Conservation (phyloP, 30 jellyfish, hydroid and myxozoan species). For the Hydractinia echinata region DNA sequence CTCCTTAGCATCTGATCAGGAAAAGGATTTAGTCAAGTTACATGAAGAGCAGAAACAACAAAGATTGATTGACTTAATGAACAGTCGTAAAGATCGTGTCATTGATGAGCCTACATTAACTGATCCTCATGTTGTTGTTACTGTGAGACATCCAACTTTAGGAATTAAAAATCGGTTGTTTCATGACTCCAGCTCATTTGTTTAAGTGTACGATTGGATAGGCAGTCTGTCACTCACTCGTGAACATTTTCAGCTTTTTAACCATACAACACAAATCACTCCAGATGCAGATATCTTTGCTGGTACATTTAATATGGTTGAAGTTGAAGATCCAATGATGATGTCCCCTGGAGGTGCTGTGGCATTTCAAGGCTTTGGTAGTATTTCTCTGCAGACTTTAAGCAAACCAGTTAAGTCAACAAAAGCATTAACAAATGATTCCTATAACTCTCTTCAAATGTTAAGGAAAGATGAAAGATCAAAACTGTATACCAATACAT, state of each 20-base stretch:
- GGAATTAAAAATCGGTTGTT: neutral
- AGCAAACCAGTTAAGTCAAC: no score
- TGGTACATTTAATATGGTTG: neutral
- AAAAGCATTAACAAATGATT: no score
- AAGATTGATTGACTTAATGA: neutral
- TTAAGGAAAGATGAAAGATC: no score
- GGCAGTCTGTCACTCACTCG: neutral
- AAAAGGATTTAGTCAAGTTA: neutral
- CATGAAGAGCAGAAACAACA: neutral
- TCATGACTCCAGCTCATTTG: neutral
- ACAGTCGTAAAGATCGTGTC: neutral
- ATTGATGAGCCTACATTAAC: neutral
- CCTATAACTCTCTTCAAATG: no score
- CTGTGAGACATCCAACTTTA: neutral
- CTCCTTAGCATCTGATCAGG: neutral
- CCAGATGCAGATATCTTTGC: neutral
- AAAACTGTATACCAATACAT: no score
- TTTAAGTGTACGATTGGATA: neutral
- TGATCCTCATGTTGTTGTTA: neutral
- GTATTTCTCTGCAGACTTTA: no score
- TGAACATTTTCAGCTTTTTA: neutral
- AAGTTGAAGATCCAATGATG: neutral
- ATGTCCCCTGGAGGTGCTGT: constrained; percentile 13
- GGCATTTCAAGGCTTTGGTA: neutral
- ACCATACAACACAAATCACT: no score